phyloP scores from a whole-genome alignment of 2,113 vertebrate species.

The Microcebus murinus region DNA sequence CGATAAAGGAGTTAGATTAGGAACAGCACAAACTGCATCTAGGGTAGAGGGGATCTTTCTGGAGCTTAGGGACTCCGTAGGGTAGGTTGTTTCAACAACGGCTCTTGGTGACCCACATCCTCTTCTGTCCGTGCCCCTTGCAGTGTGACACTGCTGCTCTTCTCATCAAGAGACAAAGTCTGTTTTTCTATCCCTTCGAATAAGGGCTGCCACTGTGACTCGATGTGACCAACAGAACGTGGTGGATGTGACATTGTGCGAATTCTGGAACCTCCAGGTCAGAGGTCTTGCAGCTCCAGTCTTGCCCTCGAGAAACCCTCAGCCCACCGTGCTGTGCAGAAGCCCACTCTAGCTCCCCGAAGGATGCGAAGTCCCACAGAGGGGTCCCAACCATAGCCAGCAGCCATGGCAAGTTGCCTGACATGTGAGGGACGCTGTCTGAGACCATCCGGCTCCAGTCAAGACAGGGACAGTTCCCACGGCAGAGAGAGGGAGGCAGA shows the following conservation, averaged over 20 bases:
- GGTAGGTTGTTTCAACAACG: not conserved
- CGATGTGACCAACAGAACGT: not conserved
- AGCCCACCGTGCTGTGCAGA: not conserved
- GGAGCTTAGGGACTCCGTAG: not conserved
- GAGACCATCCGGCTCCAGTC: not conserved
- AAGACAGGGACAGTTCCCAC: not conserved
- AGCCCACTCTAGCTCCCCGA: not conserved
- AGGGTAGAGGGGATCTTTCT: not conserved
- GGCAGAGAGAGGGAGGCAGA: no score
- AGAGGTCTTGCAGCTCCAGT: not conserved
- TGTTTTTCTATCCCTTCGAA: not conserved
- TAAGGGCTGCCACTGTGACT: not conserved
- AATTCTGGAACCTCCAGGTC: not conserved
- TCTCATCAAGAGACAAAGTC: not conserved
- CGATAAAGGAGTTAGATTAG: not conserved
- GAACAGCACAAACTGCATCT: not conserved
- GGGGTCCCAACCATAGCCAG: not conserved
- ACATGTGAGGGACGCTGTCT: not conserved
- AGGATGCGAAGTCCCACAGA: not conserved
- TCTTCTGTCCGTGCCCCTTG: not conserved
- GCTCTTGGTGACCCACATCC: not conserved
- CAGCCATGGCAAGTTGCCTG: not conserved
- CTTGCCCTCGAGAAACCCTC: not conserved
- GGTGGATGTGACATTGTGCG: not conserved
- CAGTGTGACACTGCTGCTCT: not conserved